These are phyloP conservation scores for Rutpela maculata DNA, from an alignment of 2,888 invertebrate species.

Conservation along the genomic window DNA sequence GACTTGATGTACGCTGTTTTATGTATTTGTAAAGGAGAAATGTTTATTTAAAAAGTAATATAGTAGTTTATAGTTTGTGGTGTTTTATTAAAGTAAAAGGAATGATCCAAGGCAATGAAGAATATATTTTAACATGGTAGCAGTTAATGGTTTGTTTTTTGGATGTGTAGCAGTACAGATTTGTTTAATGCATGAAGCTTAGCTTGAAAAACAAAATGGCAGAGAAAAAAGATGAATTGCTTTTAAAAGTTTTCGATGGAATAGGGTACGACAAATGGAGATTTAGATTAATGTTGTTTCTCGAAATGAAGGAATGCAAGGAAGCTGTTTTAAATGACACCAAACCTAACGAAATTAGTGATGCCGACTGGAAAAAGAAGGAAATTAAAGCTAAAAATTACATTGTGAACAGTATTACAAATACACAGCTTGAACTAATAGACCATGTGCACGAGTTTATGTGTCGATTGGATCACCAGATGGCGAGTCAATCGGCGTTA, in stretches of 20 bases:
- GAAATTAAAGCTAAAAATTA: conserved; percentile 23
- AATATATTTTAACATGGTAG: conserved; percentile 5
- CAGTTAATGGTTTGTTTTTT: neutral
- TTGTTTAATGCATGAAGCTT: no score
- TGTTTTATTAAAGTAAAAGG: neutral
- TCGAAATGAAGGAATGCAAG: no score
- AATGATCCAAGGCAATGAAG: no score
- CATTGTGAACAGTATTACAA: no score
- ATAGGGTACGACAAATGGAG: conserved; percentile 12
- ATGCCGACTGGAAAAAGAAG: conserved; percentile 1
- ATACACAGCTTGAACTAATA: neutral
- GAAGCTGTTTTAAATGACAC: no score
- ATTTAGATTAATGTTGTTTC: neutral
- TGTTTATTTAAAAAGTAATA: no score
- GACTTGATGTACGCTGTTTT: no score
- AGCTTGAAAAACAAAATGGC: neutral
- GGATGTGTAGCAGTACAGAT: neutral
- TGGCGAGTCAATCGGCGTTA: no score
- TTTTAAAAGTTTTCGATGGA: neutral
- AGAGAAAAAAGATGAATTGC: neutral
- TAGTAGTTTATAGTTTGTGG: neutral
- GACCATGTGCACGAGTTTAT: no score
- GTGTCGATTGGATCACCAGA: no score
- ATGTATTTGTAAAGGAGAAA: no score
- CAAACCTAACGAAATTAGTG: conserved; percentile 9